Evolutionary conservation across 2,113 vertebrate genomes (phyloP).

Genomic region (Mus pahari): DNA sequence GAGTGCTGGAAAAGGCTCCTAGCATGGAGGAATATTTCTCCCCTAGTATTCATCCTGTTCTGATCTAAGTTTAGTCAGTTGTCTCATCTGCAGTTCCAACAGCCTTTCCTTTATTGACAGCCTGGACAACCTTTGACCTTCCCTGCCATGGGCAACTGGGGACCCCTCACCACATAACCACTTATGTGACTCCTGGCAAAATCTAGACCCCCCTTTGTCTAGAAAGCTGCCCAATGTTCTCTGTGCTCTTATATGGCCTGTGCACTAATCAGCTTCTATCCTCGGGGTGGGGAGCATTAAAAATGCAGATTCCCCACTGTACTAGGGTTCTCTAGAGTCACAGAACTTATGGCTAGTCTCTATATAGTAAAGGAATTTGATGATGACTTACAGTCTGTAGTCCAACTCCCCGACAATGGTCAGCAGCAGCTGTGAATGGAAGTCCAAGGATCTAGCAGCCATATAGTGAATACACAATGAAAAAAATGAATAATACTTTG

Average conservation of each 20-base stretch:
- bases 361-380: too few relatives aligned
- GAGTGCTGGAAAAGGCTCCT: background rate
- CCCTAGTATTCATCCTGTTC: background rate
- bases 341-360: too few relatives aligned
- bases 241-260: background rate
- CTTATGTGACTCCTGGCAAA: background rate
- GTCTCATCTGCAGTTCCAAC: background rate
- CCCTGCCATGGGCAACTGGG: background rate
- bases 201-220: background rate
- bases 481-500: background rate
- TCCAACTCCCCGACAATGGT: too few relatives aligned
- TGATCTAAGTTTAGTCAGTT: background rate
- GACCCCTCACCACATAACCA: background rate
- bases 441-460: too few relatives aligned
- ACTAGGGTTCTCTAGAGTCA: too few relatives aligned
- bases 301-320: background rate
- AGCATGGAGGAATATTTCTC: background rate
- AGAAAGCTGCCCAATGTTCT: background rate
- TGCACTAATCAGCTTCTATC: background rate
- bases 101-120: background rate
- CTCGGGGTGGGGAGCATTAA: background rate
- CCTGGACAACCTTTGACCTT: background rate
- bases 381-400: too few relatives aligned
- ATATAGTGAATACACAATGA: background rate
- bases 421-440: too few relatives aligned